phyloP scores from a whole-genome alignment of 2,113 vertebrate genomes.

The Myotis brandtii region DNA sequence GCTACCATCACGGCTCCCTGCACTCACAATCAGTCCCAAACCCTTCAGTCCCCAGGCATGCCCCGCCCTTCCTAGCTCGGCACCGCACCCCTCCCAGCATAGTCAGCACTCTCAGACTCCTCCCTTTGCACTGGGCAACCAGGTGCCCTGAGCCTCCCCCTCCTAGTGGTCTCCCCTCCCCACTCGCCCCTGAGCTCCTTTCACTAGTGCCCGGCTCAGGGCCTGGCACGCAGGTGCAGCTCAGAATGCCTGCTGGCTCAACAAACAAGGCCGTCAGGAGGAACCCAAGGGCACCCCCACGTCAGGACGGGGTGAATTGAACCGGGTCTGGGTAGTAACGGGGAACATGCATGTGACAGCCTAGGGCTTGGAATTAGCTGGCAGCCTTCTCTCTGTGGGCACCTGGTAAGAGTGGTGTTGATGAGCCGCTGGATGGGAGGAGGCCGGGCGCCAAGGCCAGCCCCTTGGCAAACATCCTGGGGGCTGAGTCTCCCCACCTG shows the following conservation, averaged over 20 bases:
- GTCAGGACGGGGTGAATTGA: slow-evolving; percentile 4
- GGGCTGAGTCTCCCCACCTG: background rate
- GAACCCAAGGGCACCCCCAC: background rate
- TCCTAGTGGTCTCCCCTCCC: background rate
- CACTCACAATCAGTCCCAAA: background rate
- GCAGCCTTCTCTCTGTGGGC: slow-evolving; percentile 22
- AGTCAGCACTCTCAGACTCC: background rate
- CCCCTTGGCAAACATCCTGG: background rate
- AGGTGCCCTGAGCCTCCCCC: background rate
- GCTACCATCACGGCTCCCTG: background rate
- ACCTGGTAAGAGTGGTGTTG: slow-evolving; percentile 21
- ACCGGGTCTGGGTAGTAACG: background rate
- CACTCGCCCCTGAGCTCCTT: fast-evolving
- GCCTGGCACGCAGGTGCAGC: background rate
- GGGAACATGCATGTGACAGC: background rate
- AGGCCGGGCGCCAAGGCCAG: background rate
- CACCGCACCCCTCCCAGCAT: background rate
- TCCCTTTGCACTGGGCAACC: background rate
- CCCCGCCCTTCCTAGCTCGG: background rate
- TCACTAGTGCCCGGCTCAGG: background rate
- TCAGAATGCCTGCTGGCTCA: background rate
- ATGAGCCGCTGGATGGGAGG: background rate
- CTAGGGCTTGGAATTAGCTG: slow-evolving; percentile 24
- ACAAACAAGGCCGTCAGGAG: background rate
- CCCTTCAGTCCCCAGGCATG: background rate